Base-by-base conservation (phyloP, 92 coral and sea anemone species). In the Isaurus tuberculatus region DNA sequence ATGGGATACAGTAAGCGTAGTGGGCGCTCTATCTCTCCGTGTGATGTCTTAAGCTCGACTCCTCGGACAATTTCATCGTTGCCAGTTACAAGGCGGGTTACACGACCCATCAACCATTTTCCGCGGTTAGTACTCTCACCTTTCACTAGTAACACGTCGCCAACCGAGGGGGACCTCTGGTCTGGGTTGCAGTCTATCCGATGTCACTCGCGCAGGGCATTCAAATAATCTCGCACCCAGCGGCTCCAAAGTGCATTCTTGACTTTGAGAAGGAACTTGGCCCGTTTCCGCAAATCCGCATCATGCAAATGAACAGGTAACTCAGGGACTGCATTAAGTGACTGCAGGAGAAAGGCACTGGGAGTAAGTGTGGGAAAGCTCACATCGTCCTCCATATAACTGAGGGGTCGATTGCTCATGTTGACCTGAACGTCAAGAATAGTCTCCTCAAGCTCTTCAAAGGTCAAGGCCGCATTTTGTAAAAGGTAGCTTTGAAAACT, bases 261-360 rank as follows among this genome's bases (percentile, higher is more conserved):
- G 31, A 36, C 75, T n/a, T n/a, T n/a, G 2, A 70, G 57, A 17
- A 70, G 75, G 17, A 70, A 70, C 75, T n/a, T n/a, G 31, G 75
- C 75, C 13, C 57, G 27, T n/a, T 70, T 70, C 5, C 75, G 75
- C 13, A 70, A 13, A 37, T 6, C 31, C 1, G 57, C 75, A 6
- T 70, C 19, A n/a, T 70, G 75, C 0, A 70, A 30, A n/a, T 70
- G 32, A 9, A n/a, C 57, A 5, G 75, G 75, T 8, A 70, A 2
- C 1, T 70, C 57, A 7, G 75, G 75, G 29, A 42, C 19, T 2
- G 31, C 46, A 60, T 60, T 60, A 0, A 30, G 66, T 22, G 66
- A 4, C 14, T 60, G 66, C 6, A 60, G 14, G 0, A 60, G 14
- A 8, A 22, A 60, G 31, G 66, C 66, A 23, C 28, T 20, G 29